phyloP scores from a whole-genome alignment of 1,140 invertebrate species.

The Nylanderia fulva region DNA sequence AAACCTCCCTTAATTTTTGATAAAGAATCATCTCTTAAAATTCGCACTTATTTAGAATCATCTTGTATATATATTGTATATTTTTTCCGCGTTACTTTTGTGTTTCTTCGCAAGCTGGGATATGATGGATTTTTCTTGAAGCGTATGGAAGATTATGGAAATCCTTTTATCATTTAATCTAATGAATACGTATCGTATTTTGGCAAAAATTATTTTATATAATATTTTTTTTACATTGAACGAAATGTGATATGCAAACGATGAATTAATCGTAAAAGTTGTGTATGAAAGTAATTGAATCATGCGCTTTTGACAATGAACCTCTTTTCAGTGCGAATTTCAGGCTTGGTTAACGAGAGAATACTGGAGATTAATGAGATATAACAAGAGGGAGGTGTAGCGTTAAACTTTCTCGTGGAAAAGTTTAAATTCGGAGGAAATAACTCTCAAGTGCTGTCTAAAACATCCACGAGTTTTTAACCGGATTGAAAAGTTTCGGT shows the following conservation, averaged over 20 bases:
- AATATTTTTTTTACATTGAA: not conserved
- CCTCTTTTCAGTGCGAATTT: conserved; percentile 10
- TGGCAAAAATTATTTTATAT: not conserved
- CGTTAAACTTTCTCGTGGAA: conserved; percentile 18
- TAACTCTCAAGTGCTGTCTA: conserved; percentile 30
- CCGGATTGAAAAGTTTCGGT: not conserved
- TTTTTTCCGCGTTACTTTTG: not conserved
- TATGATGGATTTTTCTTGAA: not conserved
- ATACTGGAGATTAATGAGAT: conserved; percentile 50
- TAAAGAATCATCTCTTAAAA: no score
- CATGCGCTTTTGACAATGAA: conserved; percentile 47
- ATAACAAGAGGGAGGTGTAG: conserved; percentile 18
- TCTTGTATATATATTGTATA: no score
- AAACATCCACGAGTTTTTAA: conserved; percentile 27
- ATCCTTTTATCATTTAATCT: no score
- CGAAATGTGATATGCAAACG: not conserved
- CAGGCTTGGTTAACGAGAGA: conserved; percentile 29
- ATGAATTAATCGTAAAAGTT: not conserved
- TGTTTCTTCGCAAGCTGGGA: not conserved
- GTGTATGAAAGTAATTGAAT: not conserved
- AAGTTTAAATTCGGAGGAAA: conserved; percentile 51
- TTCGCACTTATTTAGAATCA: no score
- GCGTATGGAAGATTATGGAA: conserved; percentile 2
- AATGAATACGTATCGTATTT: not conserved
- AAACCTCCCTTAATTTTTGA: no score